These are phyloP conservation scores for Hemiprocne comata DNA, from an alignment of 2,113 vertebrate genomes.

Conservation along the genomic window DNA sequence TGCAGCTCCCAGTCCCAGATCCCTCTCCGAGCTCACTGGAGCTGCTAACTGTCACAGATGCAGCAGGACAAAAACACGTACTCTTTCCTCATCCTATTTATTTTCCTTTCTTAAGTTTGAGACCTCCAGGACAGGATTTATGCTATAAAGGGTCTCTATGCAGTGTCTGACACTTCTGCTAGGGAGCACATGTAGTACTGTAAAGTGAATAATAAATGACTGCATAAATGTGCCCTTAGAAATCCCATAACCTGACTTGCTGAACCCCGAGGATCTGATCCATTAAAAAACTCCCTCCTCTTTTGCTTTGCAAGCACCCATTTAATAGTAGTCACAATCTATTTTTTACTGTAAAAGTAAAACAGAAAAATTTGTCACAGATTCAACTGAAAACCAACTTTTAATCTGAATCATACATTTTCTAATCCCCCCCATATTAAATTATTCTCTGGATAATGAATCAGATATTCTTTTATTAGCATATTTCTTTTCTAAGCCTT, in stretches of 20 bases:
- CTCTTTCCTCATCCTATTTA: not conserved
- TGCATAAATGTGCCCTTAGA: not conserved
- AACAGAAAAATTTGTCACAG: not conserved
- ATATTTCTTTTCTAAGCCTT: conserved; percentile 40
- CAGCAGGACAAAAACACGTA: not conserved
- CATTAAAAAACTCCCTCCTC: not conserved
- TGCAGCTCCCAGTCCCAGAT: not conserved
- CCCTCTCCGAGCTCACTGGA: not conserved
- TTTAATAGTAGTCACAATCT: not conserved
- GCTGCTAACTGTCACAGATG: not conserved
- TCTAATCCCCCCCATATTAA: not conserved
- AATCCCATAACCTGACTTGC: not conserved
- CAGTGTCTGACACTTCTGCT: fast-evolving
- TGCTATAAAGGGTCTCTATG: not conserved
- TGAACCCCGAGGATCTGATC: not conserved
- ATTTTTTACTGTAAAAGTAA: not conserved
- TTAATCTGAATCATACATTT: not conserved
- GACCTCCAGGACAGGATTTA: not conserved
- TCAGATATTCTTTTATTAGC: conserved; percentile 26
- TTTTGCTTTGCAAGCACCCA: not conserved
- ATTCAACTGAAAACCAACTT: not conserved
- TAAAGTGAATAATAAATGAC: not conserved
- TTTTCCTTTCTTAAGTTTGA: not conserved
- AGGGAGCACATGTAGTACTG: not conserved
- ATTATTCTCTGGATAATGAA: not conserved